Conservation (phyloP, 1,140 invertebrate genomes). For the Dreissena rostriformis region DNA sequence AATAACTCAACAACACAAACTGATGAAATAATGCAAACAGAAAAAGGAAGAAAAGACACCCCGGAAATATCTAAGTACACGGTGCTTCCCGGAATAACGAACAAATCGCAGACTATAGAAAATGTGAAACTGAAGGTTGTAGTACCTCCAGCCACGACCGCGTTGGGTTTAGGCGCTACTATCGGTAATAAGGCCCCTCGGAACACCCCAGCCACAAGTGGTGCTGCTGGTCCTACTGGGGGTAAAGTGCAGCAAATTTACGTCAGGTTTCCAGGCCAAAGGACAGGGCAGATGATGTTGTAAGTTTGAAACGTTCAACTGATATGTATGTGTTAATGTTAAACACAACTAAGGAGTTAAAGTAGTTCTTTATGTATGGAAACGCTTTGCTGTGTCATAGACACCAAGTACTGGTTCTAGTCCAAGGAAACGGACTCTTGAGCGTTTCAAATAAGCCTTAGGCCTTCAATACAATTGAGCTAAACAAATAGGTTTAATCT, state of each 20-base stretch:
- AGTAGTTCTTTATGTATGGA: too few relatives aligned
- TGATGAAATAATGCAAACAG: background rate
- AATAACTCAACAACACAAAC: background rate
- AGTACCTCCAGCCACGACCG: background rate
- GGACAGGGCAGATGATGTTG: constrained; percentile 53
- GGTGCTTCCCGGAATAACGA: background rate
- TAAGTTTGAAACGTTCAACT: constrained; percentile 30
- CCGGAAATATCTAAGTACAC: background rate
- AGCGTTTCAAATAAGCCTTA: too few relatives aligned
- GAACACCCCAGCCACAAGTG: constrained; percentile 16
- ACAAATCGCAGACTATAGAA: background rate
- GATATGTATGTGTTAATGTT: too few relatives aligned
- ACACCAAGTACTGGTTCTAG: too few relatives aligned
- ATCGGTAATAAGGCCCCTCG: constrained; percentile 13
- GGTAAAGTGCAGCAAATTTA: constrained; percentile 50
- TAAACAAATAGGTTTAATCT: too few relatives aligned
- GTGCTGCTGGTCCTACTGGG: background rate
- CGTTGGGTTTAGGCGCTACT: background rate
- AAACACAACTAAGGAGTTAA: too few relatives aligned
- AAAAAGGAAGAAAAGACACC: background rate
- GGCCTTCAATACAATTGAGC: too few relatives aligned
- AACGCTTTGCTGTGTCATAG: too few relatives aligned
- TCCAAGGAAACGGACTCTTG: too few relatives aligned
- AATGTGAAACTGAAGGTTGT: background rate
- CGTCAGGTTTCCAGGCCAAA: constrained; percentile 45